A percentile compares a stretch with the other conserved stretches of the same genome.
These are phyloP conservation scores for Ypsolopha sequella DNA, from an alignment of 2,888 invertebrate species.

Conservation along the genomic window DNA sequence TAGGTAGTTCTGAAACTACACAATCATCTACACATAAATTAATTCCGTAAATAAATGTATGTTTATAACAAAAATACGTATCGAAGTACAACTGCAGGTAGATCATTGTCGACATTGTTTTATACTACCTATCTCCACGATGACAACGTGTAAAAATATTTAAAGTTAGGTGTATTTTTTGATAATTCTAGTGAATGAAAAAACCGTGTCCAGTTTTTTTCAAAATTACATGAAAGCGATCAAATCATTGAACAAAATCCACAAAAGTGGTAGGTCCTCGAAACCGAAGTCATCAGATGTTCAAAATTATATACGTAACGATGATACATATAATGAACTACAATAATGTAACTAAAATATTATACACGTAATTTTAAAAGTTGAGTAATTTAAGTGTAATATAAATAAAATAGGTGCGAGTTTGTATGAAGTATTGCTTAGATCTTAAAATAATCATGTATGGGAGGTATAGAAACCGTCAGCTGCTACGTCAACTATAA, in stretches of 20 bases:
- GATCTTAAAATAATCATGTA: slow-evolving; percentile 16
- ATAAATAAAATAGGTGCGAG: slow-evolving; percentile 58
- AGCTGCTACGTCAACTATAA: neutral
- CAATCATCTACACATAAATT: slow-evolving; percentile 31
- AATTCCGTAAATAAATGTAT: slow-evolving; percentile 41
- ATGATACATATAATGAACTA: slow-evolving; percentile 66
- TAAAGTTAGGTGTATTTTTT: slow-evolving; percentile 29
- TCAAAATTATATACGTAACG: slow-evolving; percentile 71
- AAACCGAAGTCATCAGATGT: slow-evolving; percentile 58
- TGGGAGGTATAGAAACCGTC: neutral
- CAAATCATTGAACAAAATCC: slow-evolving; percentile 31
- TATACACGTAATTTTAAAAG: slow-evolving; percentile 66
- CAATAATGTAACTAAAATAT: slow-evolving; percentile 68
- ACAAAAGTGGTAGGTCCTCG: slow-evolving; percentile 33
- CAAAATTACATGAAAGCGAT: slow-evolving; percentile 27
- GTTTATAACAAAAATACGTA: slow-evolving; percentile 64
- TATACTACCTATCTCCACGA: slow-evolving; percentile 36
- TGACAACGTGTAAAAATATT: slow-evolving; percentile 27
- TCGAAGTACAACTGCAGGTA: slow-evolving; percentile 67
- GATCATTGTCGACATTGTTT: slow-evolving; percentile 43
- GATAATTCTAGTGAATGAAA: slow-evolving; percentile 19
- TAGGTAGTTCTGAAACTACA: slow-evolving; percentile 7
- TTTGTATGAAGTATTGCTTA: slow-evolving; percentile 63
- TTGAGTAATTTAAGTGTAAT: slow-evolving; percentile 65
- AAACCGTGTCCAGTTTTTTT: slow-evolving; percentile 49